Conservation (phyloP, 2,797 vertebrate species). For the Phrynocephalus vlangalii region DNA sequence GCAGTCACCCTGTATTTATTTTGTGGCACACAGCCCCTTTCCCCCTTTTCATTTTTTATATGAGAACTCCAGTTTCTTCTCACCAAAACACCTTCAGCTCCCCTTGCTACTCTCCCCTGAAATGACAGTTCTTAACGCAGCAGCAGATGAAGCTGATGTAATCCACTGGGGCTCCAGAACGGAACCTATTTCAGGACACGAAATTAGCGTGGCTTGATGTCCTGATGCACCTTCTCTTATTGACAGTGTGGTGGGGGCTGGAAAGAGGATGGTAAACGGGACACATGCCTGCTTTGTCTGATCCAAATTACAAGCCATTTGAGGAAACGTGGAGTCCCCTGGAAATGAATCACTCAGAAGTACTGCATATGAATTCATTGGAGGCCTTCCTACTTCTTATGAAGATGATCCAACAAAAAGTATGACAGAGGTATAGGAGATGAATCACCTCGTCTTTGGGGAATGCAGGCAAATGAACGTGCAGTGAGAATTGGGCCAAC, state of each 20-base stretch:
- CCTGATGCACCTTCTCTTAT: constrained; percentile 59
- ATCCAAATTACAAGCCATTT: constrained; percentile 62
- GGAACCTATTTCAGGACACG: constrained; percentile 56
- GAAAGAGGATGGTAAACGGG: constrained; percentile 68
- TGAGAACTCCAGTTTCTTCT: constrained; percentile 58
- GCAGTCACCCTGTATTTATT: constrained; percentile 60
- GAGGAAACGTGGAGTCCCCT: constrained; percentile 59
- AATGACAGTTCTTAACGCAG: constrained; percentile 47
- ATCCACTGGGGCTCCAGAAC: constrained; percentile 53
- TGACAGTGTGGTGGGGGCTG: constrained; percentile 39
- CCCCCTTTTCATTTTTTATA: constrained; percentile 59
- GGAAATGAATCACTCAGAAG: constrained; percentile 39
- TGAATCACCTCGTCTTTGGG: constrained; percentile 29
- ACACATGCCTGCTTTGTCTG: constrained; percentile 63
- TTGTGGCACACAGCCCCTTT: constrained; percentile 37
- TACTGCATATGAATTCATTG: constrained; percentile 37
- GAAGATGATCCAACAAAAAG: constrained; percentile 44
- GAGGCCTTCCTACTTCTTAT: constrained; percentile 43
- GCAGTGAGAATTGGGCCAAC: not conserved
- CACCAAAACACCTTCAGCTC: constrained; percentile 40
- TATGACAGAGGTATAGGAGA: constrained; percentile 25
- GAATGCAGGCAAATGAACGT: constrained; percentile 6
- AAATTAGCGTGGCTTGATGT: constrained; percentile 56
- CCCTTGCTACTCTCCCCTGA: constrained; percentile 14
- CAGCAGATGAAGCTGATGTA: constrained; percentile 30